phyloP scores from a whole-genome alignment of 2,797 vertebrate genomes.

The Psittacula echo region DNA sequence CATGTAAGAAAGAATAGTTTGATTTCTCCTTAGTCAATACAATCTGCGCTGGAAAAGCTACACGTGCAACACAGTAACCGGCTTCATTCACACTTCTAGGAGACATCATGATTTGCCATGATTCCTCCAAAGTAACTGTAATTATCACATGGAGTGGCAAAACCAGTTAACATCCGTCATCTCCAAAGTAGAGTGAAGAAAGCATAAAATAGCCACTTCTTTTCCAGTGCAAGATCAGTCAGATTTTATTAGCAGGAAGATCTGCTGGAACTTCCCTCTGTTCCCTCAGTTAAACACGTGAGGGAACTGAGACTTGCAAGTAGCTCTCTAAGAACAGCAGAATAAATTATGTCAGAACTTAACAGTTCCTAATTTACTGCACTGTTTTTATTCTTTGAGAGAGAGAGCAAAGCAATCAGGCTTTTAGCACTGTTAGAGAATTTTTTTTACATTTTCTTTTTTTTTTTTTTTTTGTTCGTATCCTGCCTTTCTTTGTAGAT shows the following conservation, averaged over 20 bases:
- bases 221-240: background rate
- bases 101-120: background rate
- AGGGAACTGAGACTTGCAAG: background rate
- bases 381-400: background rate
- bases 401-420: background rate
- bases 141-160: background rate
- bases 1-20: background rate
- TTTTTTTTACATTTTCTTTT: background rate
- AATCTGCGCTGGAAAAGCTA: background rate
- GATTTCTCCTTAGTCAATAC: background rate
- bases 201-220: background rate
- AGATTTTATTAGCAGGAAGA: background rate
- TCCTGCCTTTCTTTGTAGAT: background rate
- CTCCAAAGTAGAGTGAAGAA: background rate
- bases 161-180: background rate
- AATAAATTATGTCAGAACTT: background rate
- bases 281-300: background rate
- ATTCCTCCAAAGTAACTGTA: background rate
- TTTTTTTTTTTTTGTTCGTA: background rate
- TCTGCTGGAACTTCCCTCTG: background rate
- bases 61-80: background rate
- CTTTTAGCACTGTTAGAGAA: background rate
- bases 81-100: background rate
- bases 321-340: background rate
- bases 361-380: background rate